phyloP scores from a whole-genome alignment of 2,797 vertebrate genomes.

The Megalops cyprinoides region DNA sequence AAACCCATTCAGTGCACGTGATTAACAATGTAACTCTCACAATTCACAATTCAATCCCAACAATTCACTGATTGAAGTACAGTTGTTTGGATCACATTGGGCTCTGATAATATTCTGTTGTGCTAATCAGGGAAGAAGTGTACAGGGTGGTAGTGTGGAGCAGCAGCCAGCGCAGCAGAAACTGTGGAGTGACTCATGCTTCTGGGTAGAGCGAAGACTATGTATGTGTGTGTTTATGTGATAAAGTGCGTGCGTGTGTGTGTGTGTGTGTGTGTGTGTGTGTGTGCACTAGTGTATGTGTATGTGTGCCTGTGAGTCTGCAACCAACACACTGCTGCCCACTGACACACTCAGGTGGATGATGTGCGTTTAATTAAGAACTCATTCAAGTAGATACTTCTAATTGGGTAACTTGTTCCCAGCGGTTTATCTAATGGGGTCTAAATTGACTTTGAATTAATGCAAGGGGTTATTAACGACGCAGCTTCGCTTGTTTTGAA shows the following conservation, averaged over 20 bases:
- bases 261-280: conserved; percentile 34
- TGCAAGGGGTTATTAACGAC: conserved; percentile 58
- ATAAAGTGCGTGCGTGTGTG: conserved; percentile 12
- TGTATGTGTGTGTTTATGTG: background rate
- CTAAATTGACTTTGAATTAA: conserved; percentile 71
- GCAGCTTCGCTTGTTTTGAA: conserved; percentile 20
- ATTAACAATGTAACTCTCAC: background rate
- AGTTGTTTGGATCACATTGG: background rate
- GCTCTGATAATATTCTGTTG: background rate
- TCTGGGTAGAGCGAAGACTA: background rate
- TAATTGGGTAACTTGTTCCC: conserved; percentile 71
- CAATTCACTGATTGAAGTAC: background rate
- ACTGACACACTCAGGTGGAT: conserved; percentile 55
- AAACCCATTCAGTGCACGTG: background rate
- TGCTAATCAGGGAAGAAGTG: background rate
- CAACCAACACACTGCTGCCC: conserved; percentile 18
- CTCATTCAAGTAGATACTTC: conserved; percentile 73
- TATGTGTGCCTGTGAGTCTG: conserved; percentile 25
- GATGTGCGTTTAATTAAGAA: conserved; percentile 72
- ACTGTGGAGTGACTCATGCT: background rate
- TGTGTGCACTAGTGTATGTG: conserved; percentile 1
- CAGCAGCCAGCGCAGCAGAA: background rate
- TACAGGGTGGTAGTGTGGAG: background rate
- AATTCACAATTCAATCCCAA: no score
- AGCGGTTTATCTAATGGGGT: conserved; percentile 71